These are phyloP conservation scores for Cynoglossus semilaevis DNA, from an alignment of 2,113 vertebrate species.

Conservation along the genomic window DNA sequence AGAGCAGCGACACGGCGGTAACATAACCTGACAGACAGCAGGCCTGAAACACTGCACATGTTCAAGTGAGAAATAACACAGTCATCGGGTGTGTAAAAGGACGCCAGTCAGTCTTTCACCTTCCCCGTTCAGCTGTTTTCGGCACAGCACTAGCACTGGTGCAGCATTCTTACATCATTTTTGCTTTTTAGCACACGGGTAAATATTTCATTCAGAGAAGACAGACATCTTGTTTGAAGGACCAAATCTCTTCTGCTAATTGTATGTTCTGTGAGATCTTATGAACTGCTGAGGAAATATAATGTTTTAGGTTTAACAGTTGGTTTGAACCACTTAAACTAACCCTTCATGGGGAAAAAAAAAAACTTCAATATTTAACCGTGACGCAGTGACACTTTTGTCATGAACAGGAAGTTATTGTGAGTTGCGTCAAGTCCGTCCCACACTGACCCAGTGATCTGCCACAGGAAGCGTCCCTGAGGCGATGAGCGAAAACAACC, in stretches of 20 bases:
- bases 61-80: constrained; percentile 51
- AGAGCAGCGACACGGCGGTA: constrained; percentile 41
- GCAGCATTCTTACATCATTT: constrained; percentile 17
- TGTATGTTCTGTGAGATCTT: too few relatives aligned
- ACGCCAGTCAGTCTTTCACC: constrained; percentile 52
- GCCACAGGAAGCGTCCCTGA: constrained; percentile 36
- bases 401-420: not conserved
- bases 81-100: constrained; percentile 58
- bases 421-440: constrained; percentile 25
- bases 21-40: constrained; percentile 54
- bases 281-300: too few relatives aligned
- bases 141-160: constrained; percentile 46
- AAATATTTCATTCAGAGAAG: too few relatives aligned
- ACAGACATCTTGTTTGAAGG: too few relatives aligned
- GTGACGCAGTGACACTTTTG: constrained; percentile 1
- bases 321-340: too few relatives aligned
- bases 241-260: too few relatives aligned
- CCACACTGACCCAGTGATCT: constrained; percentile 17
- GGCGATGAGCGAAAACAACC: constrained; percentile 42
- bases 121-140: constrained; percentile 48
- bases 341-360: too few relatives aligned
- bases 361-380: too few relatives aligned
- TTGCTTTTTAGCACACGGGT: too few relatives aligned
- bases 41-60: constrained; percentile 63
- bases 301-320: too few relatives aligned